Evolutionary conservation across 2,113 vertebrate genomes (phyloP), one percentile per base, ranked within the genome.

Genomic region (Cisticola juncidis): DNA sequence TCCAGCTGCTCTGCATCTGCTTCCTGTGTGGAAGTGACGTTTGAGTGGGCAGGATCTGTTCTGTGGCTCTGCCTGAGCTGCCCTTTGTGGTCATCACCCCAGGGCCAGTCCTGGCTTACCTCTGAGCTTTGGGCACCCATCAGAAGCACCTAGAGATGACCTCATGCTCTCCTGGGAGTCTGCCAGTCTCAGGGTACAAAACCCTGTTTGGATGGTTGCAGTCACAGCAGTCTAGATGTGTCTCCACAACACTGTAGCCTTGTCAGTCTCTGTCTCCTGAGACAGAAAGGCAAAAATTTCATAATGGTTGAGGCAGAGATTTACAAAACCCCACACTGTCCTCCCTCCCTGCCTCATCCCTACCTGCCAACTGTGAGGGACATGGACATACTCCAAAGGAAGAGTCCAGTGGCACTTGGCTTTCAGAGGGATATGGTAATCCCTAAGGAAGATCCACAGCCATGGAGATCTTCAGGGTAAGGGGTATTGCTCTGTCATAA

Each of bases 141-240:
- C 57, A 82, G 57, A 3, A 50, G 8, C 56, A 38, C 29, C 31
- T 51, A 10, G 18, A 87, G 21, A 54, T 25, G 8, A 33, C 13
- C 35, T 0, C 1, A 0, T 28, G 28, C 21, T 69, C 53, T 81
- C 7, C 26, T 69, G 23, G 14, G 31, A 57, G 6, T 53, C 40
- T 85, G 53, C 11, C 48, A 44, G 12, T 17, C 28, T 57, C 40
- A 65, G 11, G 20, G 10, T 50, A 29, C 17, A 81, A 68, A 94
- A 9, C 15, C 70, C 9, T 5, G 2, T 3, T 16, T 65, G 22
- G 61, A 14, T 35, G 44, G 31, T 44, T 5, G 14, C 4, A 72
- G 20, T 23, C 12, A 31, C 17, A 56, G 33, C 28, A 6, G 4
- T 65, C 13, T 71, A 36, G 24, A 26, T 10, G 20, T 57, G 33